Conservation (phyloP, 2,113 vertebrate genomes). For the Cyphomyrus plagiostoma region DNA sequence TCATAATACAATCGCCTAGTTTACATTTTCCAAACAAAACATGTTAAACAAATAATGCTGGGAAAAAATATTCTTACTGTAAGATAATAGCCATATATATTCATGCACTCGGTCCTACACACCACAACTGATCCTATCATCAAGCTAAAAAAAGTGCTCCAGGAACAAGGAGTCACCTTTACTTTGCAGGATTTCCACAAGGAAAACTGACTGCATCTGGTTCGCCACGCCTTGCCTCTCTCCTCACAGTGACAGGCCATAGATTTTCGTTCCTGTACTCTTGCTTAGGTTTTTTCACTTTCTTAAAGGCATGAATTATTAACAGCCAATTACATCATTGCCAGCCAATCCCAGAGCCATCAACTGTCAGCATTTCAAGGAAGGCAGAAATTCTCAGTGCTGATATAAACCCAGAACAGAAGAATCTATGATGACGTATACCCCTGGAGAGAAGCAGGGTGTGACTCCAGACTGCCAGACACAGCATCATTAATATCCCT, state of each 20-base stretch:
- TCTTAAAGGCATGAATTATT: conserved; percentile 60
- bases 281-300: conserved; percentile 48
- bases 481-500: neutral
- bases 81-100: neutral
- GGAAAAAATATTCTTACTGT: neutral
- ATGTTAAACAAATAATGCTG: neutral
- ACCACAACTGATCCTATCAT: neutral
- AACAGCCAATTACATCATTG: conserved; percentile 55
- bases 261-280: conserved; percentile 43
- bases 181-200: neutral
- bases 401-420: conserved; percentile 19
- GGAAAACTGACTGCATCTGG: neutral
- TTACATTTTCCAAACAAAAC: neutral
- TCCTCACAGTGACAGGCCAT: conserved; percentile 28
- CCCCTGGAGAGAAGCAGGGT: neutral
- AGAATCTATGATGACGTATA: conserved; percentile 6
- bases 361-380: conserved; percentile 20
- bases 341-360: conserved; percentile 31
- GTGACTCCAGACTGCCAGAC: neutral
- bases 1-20: neutral
- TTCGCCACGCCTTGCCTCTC: conserved; percentile 7
- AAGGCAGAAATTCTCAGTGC: conserved; percentile 12
- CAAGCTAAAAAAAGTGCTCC: neutral
- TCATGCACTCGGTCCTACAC: neutral
- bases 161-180: neutral